These are phyloP conservation scores for Heliopora coerulea DNA, from an alignment of 92 coral and sea anemone genomes.

Conservation along the genomic window DNA sequence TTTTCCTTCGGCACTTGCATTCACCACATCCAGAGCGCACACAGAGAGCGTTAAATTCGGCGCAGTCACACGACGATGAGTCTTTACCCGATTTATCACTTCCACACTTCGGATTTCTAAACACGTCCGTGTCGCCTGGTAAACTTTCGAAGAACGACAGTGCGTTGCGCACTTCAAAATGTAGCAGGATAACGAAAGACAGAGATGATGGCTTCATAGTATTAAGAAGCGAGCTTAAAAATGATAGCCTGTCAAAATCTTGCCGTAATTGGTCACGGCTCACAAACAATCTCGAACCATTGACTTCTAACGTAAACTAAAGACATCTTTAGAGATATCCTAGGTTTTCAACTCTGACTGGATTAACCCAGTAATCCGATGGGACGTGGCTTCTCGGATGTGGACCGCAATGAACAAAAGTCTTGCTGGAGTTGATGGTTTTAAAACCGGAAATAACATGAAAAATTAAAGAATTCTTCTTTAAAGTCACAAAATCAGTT, in stretches of 20 bases:
- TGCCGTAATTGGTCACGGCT: background rate
- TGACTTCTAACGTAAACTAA: too few relatives aligned
- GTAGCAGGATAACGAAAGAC: background rate
- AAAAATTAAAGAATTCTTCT: background rate
- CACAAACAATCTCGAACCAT: too few relatives aligned
- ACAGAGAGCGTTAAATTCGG: conserved; percentile 8
- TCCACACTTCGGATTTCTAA: conserved; percentile 18
- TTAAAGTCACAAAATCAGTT: background rate
- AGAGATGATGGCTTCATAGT: conserved; percentile 1
- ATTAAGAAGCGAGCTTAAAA: too few relatives aligned
- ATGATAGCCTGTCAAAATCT: background rate
- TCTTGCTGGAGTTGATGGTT: background rate
- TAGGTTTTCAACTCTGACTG: background rate
- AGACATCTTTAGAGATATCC: too few relatives aligned
- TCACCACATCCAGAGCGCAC: conserved; percentile 15
- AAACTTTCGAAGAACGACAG: conserved; percentile 1
- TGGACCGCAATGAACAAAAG: background rate
- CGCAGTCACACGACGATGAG: conserved; percentile 22
- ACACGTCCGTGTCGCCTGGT: conserved; percentile 34
- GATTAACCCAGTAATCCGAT: background rate
- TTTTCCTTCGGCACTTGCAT: conserved; percentile 28
- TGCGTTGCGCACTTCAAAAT: background rate
- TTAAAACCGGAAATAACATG: background rate
- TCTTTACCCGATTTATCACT: background rate
- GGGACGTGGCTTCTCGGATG: background rate